These are phyloP conservation scores for Indicator maculatus DNA, from an alignment of 2,113 vertebrate genomes.

Conservation along the genomic window DNA sequence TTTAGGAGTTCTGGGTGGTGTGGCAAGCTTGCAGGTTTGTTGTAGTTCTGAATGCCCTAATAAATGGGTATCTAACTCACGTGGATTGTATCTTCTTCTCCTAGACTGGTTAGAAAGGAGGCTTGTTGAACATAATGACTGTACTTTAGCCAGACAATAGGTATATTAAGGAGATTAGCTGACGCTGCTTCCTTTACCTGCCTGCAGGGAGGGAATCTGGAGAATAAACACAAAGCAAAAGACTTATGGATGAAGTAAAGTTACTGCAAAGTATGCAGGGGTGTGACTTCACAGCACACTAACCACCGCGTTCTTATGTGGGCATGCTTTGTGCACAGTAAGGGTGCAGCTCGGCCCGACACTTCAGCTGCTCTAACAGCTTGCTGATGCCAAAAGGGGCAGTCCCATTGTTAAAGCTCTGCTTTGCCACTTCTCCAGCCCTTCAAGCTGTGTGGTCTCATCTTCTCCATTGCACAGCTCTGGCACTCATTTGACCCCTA, in stretches of 20 bases:
- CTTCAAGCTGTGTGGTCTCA: constrained; percentile 56
- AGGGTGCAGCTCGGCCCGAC: not conserved
- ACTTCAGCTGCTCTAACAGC: not conserved
- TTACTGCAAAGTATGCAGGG: not conserved
- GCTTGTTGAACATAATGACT: constrained; percentile 20
- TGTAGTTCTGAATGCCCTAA: not conserved
- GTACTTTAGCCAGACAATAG: constrained; percentile 25
- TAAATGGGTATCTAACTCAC: not conserved
- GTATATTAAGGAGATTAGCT: constrained; percentile 40
- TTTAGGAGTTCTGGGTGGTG: not conserved
- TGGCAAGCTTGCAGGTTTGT: not conserved
- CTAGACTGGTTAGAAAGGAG: not conserved
- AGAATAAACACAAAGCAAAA: constrained; percentile 24
- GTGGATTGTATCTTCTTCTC: not conserved
- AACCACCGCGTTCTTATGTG: not conserved
- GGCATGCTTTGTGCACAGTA: not conserved
- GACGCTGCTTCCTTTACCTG: constrained; percentile 40
- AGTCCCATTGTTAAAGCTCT: not conserved
- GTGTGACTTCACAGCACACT: constrained; percentile 5
- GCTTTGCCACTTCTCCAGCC: not conserved
- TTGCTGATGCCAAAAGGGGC: constrained; percentile 29
- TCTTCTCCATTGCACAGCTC: constrained; percentile 47
- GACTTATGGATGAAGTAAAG: not conserved
- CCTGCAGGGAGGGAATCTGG: constrained; percentile 19
- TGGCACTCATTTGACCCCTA: constrained; percentile 42